These are phyloP conservation scores for Gnathonemus echidnorhynchus DNA, from an alignment of 2,113 vertebrate species.

Conservation along the genomic window DNA sequence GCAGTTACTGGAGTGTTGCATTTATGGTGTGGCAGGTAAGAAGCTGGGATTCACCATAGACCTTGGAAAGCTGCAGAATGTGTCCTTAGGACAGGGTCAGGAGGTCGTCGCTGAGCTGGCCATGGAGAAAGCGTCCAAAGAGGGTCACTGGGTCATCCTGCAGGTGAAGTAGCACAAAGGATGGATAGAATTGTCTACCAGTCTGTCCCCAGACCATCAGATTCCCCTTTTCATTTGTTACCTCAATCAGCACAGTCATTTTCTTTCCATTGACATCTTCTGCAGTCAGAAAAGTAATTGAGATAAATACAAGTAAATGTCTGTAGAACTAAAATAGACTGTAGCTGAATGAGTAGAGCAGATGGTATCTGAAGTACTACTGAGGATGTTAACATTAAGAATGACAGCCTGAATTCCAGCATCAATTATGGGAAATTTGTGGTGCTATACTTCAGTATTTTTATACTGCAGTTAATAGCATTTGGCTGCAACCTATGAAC, in stretches of 20 bases:
- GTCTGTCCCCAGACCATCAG: not conserved
- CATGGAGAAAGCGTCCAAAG: conserved; percentile 74
- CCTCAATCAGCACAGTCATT: not conserved
- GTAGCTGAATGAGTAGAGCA: not conserved
- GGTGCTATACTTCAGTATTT: not conserved
- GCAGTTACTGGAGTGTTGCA: not conserved
- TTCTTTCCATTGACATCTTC: not conserved
- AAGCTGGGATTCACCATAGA: conserved; percentile 74
- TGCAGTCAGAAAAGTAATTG: not conserved
- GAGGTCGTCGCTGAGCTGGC: conserved; percentile 72
- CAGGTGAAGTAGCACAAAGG: conserved; percentile 57
- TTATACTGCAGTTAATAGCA: not conserved
- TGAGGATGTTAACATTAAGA: not conserved
- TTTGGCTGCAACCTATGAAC: not conserved
- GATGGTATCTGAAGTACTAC: not conserved
- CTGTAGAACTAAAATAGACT: not conserved
- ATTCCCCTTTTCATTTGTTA: not conserved
- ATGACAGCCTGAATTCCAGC: not conserved
- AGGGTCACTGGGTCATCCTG: conserved; percentile 80
- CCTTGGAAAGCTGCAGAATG: conserved; percentile 72
- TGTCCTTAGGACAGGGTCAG: conserved; percentile 72
- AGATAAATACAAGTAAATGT: not conserved
- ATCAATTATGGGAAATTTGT: not conserved
- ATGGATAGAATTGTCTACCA: not conserved
- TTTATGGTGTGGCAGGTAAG: conserved; percentile 47